Percentiles rank a stretch among this genome's conserved stretches.
Conservation (phyloP, 2,113 vertebrate genomes). For the Corythoichthys intestinalis region DNA sequence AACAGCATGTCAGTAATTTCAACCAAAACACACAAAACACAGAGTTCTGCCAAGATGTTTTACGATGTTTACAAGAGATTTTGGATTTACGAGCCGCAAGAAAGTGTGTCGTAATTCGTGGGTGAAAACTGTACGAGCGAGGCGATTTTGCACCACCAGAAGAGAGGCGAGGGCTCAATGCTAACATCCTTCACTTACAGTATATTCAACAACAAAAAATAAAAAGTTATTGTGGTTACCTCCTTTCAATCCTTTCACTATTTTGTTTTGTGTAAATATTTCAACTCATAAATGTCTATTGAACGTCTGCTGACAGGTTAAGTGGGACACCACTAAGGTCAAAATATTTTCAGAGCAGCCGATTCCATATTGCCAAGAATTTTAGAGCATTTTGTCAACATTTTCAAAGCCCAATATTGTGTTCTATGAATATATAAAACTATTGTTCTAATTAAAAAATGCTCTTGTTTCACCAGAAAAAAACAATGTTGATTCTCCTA, state of each 20-base stretch:
- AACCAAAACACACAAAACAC: constrained; percentile 15
- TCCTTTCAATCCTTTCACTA: neutral
- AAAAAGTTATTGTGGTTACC: constrained; percentile 5
- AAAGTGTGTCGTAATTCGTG: constrained; percentile 41
- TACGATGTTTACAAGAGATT: constrained; percentile 22
- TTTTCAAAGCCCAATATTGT: too few relatives aligned
- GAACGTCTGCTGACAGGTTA: neutral
- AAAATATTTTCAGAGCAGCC: too few relatives aligned
- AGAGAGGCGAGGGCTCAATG: constrained; percentile 28
- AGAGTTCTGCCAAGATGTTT: constrained; percentile 20
- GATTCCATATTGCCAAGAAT: too few relatives aligned
- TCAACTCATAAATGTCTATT: neutral
- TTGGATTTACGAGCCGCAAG: constrained; percentile 33
- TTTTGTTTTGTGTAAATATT: neutral
- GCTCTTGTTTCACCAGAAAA: too few relatives aligned
- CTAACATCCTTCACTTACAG: constrained; percentile 17
- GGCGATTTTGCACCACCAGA: constrained; percentile 39
- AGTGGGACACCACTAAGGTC: too few relatives aligned
- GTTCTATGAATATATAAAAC: too few relatives aligned
- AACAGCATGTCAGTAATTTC: constrained; percentile 4
- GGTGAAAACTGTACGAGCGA: constrained; percentile 34
- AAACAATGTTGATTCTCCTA: too few relatives aligned
- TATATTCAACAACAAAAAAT: constrained; percentile 38
- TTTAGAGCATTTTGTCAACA: too few relatives aligned
- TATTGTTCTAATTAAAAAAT: too few relatives aligned